Evolutionary conservation across 2,113 vertebrate genomes (phyloP), one percentile per base, ranked within the genome.

Genomic region (Pundamilia nyererei): DNA sequence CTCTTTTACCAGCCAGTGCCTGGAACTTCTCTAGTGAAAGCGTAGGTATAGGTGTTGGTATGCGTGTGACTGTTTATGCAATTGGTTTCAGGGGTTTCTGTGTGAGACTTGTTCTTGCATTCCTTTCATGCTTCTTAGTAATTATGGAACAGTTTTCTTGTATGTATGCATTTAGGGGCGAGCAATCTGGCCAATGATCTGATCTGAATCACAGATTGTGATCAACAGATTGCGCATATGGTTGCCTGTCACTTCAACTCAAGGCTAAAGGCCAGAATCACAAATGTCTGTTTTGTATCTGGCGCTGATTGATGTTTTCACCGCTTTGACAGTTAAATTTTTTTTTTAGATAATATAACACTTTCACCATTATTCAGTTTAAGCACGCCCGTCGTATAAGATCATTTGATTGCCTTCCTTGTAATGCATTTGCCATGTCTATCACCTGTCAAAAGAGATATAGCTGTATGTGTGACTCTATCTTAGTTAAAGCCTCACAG

Each of bases 21-120:
- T 94, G 92, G 87, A 88, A 93, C 85, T 91, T 88, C 86, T 93
- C 89, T 68, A 6, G 40, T 45, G 49, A 70, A 80, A 87, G 82
- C 58, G 82, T 88, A 75, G 79, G 38, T 79, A 5, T 80, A 80
- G 86, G 83, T 86, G 83, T 83, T n/a, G 56, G 35, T 14, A 17
- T 90, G 42, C 49, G 51, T 89, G 38, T 24, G 77, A 45, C 80
- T 92, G 90, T 92, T 91, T 92, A 91, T 84, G 53, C 87, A 85
- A 54, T 7, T 31, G 21, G 53, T 79, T 72, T 79, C 55, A 56
- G 31, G 54, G 86, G 87, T 93, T 88, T 84, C n/a, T 10, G 24
- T 31, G 35, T 38, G 79, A 84, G 81, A 83, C 10, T 82, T 40
- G 80, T 38, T 62, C 51, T 19, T 38, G 55, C 58, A 65, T 56